Conservation (phyloP, 2,888 invertebrate species). For the Tryphoninae sp. region DNA sequence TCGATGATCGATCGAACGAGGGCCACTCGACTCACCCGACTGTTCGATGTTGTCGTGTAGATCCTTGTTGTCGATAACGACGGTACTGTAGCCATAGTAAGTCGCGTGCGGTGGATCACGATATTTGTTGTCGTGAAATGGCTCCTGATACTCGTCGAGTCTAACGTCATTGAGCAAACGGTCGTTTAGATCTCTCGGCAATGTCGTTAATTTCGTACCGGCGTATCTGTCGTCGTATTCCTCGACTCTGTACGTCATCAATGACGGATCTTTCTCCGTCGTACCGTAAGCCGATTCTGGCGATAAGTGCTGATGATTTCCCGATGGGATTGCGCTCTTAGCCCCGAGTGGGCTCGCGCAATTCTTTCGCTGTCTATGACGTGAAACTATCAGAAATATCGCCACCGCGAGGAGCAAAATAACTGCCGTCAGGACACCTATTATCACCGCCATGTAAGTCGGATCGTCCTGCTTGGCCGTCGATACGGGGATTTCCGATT, state of each 20-base stretch:
- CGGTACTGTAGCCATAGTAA: slow-evolving; percentile 80
- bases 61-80: slow-evolving; percentile 81
- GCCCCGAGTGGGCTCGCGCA: slow-evolving; percentile 82
- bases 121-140: slow-evolving; percentile 80
- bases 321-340: slow-evolving; percentile 80
- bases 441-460: slow-evolving; percentile 83
- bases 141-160: slow-evolving; percentile 80
- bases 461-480: slow-evolving; percentile 82
- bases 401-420: slow-evolving; percentile 84
- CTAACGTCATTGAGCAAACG: slow-evolving; percentile 79
- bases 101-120: slow-evolving; percentile 79
- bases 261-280: slow-evolving; percentile 82
- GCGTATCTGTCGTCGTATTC: slow-evolving; percentile 83
- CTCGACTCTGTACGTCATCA: slow-evolving; percentile 83
- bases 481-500: slow-evolving; percentile 79
- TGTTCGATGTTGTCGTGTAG: slow-evolving; percentile 80
- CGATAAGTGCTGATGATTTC: slow-evolving; percentile 81
- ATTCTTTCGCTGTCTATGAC: slow-evolving; percentile 82
- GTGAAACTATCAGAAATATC: slow-evolving; percentile 83
- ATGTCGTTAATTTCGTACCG: slow-evolving; percentile 78
- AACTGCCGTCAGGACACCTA: slow-evolving; percentile 84
- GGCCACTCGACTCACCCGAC: slow-evolving; percentile 73
- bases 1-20: slow-evolving; percentile 54
- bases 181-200: slow-evolving; percentile 79
- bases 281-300: slow-evolving; percentile 83